These are phyloP conservation scores for Hofmannophila pseudospretella DNA, from an alignment of 2,888 invertebrate species.

Conservation along the genomic window DNA sequence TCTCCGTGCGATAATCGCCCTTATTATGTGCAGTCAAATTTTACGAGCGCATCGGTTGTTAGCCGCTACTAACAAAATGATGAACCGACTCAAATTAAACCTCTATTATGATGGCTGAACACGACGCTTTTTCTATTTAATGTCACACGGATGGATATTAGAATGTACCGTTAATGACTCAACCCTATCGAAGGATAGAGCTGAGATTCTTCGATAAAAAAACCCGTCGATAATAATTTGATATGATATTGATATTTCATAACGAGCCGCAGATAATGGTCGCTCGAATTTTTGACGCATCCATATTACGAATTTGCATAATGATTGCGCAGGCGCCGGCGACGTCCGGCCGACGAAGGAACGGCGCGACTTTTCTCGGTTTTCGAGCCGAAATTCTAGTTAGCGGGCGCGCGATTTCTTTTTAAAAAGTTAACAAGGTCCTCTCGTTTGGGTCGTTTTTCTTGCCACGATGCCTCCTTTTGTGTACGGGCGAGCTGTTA, in stretches of 20 bases:
- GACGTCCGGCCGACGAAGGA: slow-evolving; percentile 48
- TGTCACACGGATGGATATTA: slow-evolving; percentile 44
- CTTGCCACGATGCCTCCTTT: slow-evolving; percentile 71
- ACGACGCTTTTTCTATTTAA: slow-evolving; percentile 46
- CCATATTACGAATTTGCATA: slow-evolving; percentile 59
- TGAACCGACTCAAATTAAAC: slow-evolving; percentile 60
- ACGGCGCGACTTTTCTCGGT: slow-evolving; percentile 67
- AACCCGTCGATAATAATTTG: slow-evolving; percentile 45
- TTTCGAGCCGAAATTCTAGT: slow-evolving; percentile 76
- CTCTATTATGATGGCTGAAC: slow-evolving; percentile 53
- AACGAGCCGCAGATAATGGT: slow-evolving; percentile 40
- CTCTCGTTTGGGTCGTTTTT: slow-evolving; percentile 73
- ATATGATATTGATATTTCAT: slow-evolving; percentile 36
- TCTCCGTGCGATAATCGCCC: slow-evolving; percentile 59
- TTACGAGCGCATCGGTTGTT: slow-evolving; percentile 69
- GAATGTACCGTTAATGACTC: slow-evolving; percentile 46
- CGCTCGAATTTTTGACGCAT: slow-evolving; percentile 42
- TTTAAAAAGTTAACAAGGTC: slow-evolving; percentile 76
- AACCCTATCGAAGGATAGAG: slow-evolving; percentile 19
- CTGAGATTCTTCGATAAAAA: slow-evolving; percentile 8
- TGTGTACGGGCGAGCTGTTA: slow-evolving; percentile 77
- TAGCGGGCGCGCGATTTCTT: slow-evolving; percentile 73
- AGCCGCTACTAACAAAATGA: slow-evolving; percentile 63
- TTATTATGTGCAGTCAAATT: slow-evolving; percentile 75
- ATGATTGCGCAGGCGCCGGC: slow-evolving; percentile 70